These are phyloP conservation scores for Sitta europaea DNA, from an alignment of 2,113 vertebrate genomes.

Conservation along the genomic window DNA sequence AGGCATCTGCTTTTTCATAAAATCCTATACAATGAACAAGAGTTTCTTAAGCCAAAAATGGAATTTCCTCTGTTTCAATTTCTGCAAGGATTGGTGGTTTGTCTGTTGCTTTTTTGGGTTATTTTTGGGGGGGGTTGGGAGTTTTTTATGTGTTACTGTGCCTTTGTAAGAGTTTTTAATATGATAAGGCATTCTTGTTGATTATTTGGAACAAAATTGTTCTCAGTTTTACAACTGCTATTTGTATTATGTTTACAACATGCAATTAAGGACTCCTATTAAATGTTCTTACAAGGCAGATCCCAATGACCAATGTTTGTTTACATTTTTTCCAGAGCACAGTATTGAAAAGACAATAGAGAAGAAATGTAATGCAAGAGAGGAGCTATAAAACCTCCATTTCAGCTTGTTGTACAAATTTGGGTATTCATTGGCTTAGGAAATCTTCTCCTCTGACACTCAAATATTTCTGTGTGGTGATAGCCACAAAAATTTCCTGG, in stretches of 20 bases:
- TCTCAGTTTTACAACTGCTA: background rate
- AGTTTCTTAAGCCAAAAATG: background rate
- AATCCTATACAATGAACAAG: background rate
- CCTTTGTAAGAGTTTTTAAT: background rate
- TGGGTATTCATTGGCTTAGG: background rate
- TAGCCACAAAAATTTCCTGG: background rate
- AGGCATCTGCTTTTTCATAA: background rate
- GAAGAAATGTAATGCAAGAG: background rate
- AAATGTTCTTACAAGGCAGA: background rate
- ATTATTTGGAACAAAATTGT: background rate
- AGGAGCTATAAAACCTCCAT: background rate
- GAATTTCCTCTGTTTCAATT: background rate
- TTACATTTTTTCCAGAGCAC: background rate
- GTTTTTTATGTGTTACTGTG: background rate
- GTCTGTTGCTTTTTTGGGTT: background rate
- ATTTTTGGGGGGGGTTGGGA: background rate
- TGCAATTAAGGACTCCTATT: conserved; percentile 20
- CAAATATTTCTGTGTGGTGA: background rate
- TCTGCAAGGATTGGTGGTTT: background rate
- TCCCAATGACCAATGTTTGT: conserved; percentile 33
- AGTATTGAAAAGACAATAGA: background rate
- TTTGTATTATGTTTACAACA: conserved; percentile 17
- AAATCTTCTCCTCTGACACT: background rate
- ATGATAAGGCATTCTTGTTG: background rate
- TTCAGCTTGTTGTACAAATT: background rate